These are phyloP conservation scores for Ceratina calcarata DNA, from an alignment of 1,140 invertebrate genomes.

Conservation along the genomic window DNA sequence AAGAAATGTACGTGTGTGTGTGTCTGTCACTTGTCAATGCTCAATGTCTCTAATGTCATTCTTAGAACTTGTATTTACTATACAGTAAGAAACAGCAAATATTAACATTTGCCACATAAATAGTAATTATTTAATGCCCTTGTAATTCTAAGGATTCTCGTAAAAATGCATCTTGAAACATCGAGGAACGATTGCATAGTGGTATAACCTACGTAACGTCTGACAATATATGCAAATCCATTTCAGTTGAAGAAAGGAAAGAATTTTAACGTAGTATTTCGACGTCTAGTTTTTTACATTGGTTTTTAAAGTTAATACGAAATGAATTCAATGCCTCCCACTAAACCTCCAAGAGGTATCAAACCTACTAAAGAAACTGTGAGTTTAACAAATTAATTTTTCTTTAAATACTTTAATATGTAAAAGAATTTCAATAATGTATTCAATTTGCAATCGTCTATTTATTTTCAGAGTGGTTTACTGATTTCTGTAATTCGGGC, in stretches of 20 bases:
- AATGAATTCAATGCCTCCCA: slow-evolving; percentile 81
- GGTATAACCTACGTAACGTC: slow-evolving; percentile 23
- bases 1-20: not conserved
- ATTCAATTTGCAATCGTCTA: slow-evolving; percentile 52
- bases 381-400: slow-evolving; percentile 64
- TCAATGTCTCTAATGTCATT: slow-evolving; percentile 6
- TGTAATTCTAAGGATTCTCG: not conserved
- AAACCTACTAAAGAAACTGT: slow-evolving; percentile 92
- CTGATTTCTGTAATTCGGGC: slow-evolving; percentile 96
- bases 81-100: not conserved
- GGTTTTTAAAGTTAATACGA: not conserved
- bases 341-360: slow-evolving; percentile 90
- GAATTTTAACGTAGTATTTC: not conserved
- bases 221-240: not conserved
- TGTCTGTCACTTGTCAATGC: not conserved
- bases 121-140: not conserved
- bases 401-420: too few relatives aligned
- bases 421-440: slow-evolving; percentile 2
- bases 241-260: not conserved
- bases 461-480: slow-evolving; percentile 88
- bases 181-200: not conserved
- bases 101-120: not conserved
- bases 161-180: not conserved
- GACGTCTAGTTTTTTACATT: not conserved
- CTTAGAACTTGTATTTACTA: not conserved